Evolutionary conservation across 1,140 invertebrate genomes (phyloP).

Genomic region (Anagrus nilaparvatae): DNA sequence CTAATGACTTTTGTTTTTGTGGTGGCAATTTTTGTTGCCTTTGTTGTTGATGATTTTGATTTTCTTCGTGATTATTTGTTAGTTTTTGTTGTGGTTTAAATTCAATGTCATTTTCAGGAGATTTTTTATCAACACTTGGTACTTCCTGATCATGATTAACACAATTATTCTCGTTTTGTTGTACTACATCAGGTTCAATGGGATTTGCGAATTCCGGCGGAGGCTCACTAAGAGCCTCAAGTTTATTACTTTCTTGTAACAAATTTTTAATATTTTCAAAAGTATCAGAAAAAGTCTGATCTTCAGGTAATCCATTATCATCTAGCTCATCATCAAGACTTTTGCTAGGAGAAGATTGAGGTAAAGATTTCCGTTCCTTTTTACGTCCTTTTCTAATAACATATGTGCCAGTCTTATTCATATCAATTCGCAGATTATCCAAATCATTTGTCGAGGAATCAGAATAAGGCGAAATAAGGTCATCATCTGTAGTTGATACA

Average conservation of each 20-base stretch:
- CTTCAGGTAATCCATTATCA: slow-evolving; percentile 46
- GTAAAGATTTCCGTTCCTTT: slow-evolving; percentile 44
- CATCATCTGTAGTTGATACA: slow-evolving; percentile 53
- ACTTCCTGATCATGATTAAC: no score
- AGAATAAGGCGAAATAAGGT: slow-evolving; percentile 55
- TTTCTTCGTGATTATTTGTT: no score
- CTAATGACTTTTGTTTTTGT: slow-evolving; percentile 29
- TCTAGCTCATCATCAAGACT: slow-evolving; percentile 39
- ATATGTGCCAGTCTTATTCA: slow-evolving; percentile 59
- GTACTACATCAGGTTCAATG: no score
- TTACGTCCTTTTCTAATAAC: slow-evolving; percentile 56
- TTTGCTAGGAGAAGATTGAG: slow-evolving; percentile 38
- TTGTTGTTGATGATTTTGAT: no score
- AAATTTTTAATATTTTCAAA: slow-evolving; percentile 70
- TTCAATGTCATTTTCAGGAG: no score
- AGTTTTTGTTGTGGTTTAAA: no score
- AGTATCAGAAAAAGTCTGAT: slow-evolving; percentile 62
- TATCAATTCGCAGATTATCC: slow-evolving; percentile 42
- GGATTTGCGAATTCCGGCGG: slow-evolving; percentile 39
- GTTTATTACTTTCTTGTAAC: slow-evolving; percentile 44
- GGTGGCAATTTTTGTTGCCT: no score
- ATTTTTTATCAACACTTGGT: no score
- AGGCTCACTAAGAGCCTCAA: slow-evolving; percentile 44
- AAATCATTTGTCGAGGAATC: slow-evolving; percentile 48
- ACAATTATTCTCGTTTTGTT: no score